These are phyloP conservation scores for Eulemur mongoz DNA, from an alignment of 2,797 vertebrate species.

Conservation along the genomic window DNA sequence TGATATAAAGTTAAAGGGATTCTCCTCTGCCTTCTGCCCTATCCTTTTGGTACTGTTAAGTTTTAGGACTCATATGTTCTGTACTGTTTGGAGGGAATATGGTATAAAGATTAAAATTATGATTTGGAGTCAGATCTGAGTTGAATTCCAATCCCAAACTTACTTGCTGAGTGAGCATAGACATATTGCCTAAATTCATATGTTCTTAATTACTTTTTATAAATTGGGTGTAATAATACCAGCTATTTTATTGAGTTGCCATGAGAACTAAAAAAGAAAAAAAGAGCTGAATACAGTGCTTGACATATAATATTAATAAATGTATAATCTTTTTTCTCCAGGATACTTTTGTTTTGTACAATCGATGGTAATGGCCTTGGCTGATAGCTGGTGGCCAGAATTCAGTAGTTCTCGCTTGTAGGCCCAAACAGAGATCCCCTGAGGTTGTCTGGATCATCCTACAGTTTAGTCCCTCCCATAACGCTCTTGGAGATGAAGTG, in stretches of 20 bases:
- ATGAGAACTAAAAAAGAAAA: constrained; percentile 9
- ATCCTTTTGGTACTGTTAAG: constrained; percentile 9
- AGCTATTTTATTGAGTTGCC: neutral
- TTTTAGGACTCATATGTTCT: neutral
- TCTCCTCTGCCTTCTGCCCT: neutral
- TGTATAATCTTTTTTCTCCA: neutral
- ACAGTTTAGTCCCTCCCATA: neutral
- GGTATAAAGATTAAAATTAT: neutral
- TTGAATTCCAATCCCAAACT: neutral
- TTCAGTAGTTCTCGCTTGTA: constrained; percentile 1
- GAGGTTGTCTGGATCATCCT: neutral
- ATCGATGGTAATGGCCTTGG: neutral
- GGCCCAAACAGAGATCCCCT: neutral
- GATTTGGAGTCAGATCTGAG: constrained; percentile 7
- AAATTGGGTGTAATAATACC: neutral
- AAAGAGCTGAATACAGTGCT: neutral
- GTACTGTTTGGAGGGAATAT: neutral
- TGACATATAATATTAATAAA: neutral
- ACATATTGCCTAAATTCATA: neutral
- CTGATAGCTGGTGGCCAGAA: neutral
- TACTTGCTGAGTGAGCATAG: neutral
- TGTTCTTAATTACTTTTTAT: constrained; percentile 31
- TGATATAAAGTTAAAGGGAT: neutral
- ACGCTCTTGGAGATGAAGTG: neutral
- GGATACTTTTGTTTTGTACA: neutral